Evolutionary conservation across 2,888 invertebrate species (phyloP).

Genomic region (Philonicus albiceps): DNA sequence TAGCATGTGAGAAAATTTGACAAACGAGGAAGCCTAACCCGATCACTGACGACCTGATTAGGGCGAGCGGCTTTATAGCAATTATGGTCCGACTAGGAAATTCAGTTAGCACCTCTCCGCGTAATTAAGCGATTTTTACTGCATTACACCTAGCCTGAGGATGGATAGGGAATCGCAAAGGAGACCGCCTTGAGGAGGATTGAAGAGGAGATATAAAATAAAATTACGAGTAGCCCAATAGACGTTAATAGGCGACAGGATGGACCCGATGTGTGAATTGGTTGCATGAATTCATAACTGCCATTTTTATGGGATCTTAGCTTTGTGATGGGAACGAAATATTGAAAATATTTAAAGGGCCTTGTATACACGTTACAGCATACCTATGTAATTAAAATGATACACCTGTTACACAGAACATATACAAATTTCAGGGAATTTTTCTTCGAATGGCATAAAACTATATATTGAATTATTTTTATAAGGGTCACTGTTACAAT

Average conservation of each 20-base stretch:
- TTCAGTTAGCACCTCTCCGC: conserved; percentile 27
- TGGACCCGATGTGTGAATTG: conserved; percentile 9
- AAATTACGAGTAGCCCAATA: conserved; percentile 23
- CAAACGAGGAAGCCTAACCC: conserved; percentile 5
- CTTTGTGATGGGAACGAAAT: not conserved
- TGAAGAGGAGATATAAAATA: not conserved
- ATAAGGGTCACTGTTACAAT: too few species aligned
- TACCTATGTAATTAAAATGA: not conserved
- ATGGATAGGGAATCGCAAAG: not conserved
- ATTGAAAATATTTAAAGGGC: not conserved
- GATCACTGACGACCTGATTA: not conserved
- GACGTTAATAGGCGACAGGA: conserved; percentile 12
- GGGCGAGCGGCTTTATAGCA: not conserved
- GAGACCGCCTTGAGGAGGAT: not conserved
- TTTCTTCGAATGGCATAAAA: too few species aligned
- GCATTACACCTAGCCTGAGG: not conserved
- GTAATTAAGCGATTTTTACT: conserved; percentile 18
- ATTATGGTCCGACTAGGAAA: conserved; percentile 24
- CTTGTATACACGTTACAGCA: not conserved
- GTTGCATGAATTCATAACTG: conserved; percentile 2
- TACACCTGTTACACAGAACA: not conserved
- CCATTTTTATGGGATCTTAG: not conserved
- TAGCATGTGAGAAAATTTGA: conserved; percentile 39
- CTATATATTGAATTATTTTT: too few species aligned
- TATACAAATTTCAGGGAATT: too few species aligned